Conservation (phyloP, 2,113 vertebrate genomes). For the Urocitellus parryii region DNA sequence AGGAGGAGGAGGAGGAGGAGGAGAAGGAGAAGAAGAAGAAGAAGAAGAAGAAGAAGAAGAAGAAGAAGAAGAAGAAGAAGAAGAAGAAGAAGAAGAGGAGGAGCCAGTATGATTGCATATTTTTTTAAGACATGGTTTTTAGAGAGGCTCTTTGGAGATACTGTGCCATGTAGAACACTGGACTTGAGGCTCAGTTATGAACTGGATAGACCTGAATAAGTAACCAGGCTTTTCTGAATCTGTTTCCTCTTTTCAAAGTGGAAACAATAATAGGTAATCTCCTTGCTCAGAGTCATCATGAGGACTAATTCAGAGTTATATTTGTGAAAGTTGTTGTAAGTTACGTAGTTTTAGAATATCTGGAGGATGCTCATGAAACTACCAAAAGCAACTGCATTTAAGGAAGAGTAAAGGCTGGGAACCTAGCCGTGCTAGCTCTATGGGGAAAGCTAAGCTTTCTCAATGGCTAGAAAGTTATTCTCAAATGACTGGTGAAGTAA, state of each 20-base stretch:
- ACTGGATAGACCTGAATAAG: not conserved
- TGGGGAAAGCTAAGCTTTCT: not conserved
- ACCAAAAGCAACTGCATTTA: not conserved
- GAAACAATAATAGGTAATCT: not conserved
- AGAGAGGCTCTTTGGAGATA: not conserved
- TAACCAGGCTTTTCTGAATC: constrained; percentile 10
- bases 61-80: too few species aligned
- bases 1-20: too few species aligned
- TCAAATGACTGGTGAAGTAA: not conserved
- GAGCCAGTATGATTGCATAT: not conserved
- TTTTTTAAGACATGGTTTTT: not conserved
- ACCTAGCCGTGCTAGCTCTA: not conserved
- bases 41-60: not conserved
- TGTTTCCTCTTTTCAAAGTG: constrained; percentile 8
- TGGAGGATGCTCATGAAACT: not conserved
- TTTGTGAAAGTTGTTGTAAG: not conserved
- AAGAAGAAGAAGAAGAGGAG: not conserved
- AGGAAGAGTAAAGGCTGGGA: not conserved
- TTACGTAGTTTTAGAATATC: not conserved
- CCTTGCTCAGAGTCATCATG: not conserved
- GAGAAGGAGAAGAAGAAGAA: too few species aligned
- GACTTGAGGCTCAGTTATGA: not conserved
- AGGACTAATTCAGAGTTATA: not conserved
- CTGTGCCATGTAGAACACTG: not conserved
- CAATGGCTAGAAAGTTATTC: not conserved